Evolutionary conservation across 1,140 invertebrate species (phyloP), one percentile per base, ranked within the genome.

Genomic region (Muscidifurax raptorellus): DNA sequence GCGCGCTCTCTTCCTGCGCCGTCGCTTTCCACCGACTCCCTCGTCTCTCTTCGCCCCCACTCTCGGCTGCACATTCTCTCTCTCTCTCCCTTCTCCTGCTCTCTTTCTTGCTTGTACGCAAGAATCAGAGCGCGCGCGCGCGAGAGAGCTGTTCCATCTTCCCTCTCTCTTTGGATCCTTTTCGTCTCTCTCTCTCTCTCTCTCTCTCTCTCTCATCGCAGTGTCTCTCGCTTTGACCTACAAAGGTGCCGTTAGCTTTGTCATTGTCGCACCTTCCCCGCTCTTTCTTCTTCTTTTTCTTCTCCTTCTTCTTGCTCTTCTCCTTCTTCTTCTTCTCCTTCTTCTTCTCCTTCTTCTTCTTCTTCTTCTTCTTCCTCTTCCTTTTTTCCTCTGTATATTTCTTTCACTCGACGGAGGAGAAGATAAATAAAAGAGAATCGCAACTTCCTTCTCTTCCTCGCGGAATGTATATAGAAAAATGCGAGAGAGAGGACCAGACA

Each of bases 21-120:
- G 75, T 13, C 82, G 90, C 90, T 92, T 92, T 92, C 91, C 91
- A 92, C 91, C 87, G 52, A 59, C 52, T 92, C 92, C 90, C 90
- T 88, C 88, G 89, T 91, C 91, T 91, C 89, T 59, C 52, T 59
- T 59, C 52, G 52, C 52, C 52, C 52, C 87, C 90, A 89, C 89
- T 25, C 71, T 75, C 52, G 7, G 18, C 18, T 59, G 52, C n/a
- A 59, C 52, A 7, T 59, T 81, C 32, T 81, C 80, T 80, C 85
- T 87, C 85, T 86, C 87, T 75, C 84, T 89, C 72, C 87, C 85
- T 87, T 88, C 81, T 44, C 67, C 89, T 69, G 67, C 36, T 25
- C 47, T 44, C 79, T 28, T 88, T 91, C 87, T 90, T 88, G 84
- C 87, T 83, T 89, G 28, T 18, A 32, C 69, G 84, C 64, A 81